Evolutionary conservation across 2,113 vertebrate genomes (phyloP).

Genomic region (Galbula dea): DNA sequence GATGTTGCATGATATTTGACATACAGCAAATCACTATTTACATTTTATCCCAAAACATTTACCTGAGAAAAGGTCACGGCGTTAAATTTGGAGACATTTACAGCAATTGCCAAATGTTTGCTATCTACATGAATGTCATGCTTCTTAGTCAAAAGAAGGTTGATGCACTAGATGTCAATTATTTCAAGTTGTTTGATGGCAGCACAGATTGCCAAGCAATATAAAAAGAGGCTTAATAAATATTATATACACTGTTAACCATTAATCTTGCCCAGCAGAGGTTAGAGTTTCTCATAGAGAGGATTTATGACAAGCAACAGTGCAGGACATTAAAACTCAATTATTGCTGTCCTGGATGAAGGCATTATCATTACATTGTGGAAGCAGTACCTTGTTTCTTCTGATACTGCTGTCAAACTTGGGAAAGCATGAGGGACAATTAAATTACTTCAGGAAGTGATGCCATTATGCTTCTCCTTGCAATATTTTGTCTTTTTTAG

Average conservation of each 20-base stretch:
- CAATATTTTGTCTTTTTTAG: slow-evolving; percentile 19
- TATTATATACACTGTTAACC: slow-evolving; percentile 75
- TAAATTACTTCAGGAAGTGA: slow-evolving; percentile 54
- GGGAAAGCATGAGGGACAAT: slow-evolving; percentile 14
- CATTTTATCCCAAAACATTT: slow-evolving; percentile 85
- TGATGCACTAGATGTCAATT: slow-evolving; percentile 81
- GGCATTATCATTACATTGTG: slow-evolving; percentile 40
- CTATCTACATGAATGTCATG: slow-evolving; percentile 81
- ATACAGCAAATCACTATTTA: slow-evolving; percentile 83
- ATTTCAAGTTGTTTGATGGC: slow-evolving; percentile 78
- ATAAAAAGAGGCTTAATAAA: slow-evolving; percentile 78
- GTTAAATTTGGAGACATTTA: slow-evolving; percentile 84
- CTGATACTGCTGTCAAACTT: slow-evolving; percentile 24
- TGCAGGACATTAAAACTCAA: slow-evolving; percentile 71
- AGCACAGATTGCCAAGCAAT: slow-evolving; percentile 73
- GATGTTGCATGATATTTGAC: slow-evolving; percentile 76
- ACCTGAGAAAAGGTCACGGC: slow-evolving; percentile 81
- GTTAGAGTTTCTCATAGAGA: slow-evolving; percentile 65
- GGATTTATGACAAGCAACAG: slow-evolving; percentile 69
- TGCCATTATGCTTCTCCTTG: slow-evolving; percentile 18
- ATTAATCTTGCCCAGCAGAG: slow-evolving; percentile 70
- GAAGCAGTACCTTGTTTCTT: slow-evolving; percentile 46
- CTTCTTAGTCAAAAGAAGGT: slow-evolving; percentile 76
- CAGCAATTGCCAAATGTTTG: slow-evolving; percentile 81
- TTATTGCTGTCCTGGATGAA: slow-evolving; percentile 62